Percentiles rank a stretch among this genome's conserved stretches.
Evolutionary conservation across 2,797 vertebrate species (phyloP).

Genomic region (Amblyopsis hoosieri): DNA sequence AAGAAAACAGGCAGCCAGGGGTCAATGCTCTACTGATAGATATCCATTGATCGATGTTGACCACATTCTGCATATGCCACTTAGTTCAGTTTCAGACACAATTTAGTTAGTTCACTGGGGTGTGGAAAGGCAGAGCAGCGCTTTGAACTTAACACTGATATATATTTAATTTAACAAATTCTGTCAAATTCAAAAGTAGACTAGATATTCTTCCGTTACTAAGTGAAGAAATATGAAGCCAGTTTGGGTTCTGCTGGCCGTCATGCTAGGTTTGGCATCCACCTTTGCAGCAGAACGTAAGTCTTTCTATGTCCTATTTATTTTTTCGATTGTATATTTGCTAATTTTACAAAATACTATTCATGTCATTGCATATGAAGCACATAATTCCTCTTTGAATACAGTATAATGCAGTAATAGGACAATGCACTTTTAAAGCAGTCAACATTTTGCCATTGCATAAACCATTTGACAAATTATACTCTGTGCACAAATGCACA

Average conservation of each 20-base stretch:
- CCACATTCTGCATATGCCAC: constrained; percentile 32
- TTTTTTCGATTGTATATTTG: not conserved
- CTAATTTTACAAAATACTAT: not conserved
- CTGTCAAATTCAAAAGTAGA: not conserved
- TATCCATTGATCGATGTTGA: constrained; percentile 51
- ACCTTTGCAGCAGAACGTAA: constrained; percentile 74
- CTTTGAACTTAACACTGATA: not conserved
- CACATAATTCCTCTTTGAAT: not conserved
- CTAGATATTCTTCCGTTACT: constrained; percentile 6
- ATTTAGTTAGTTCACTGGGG: constrained; percentile 5
- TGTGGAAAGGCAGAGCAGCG: constrained; percentile 7
- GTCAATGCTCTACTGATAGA: constrained; percentile 53
- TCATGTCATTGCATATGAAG: not conserved
- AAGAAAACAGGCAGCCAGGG: constrained; percentile 22
- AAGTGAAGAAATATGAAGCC: constrained; percentile 57
- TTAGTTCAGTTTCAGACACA: constrained; percentile 23
- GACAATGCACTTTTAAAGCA: no score
- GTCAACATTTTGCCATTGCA: no score
- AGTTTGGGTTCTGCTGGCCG: constrained; percentile 56
- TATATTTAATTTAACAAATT: constrained; percentile 7
- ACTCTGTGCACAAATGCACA: no score
- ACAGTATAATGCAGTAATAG: no score
- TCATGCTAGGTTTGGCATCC: constrained; percentile 48
- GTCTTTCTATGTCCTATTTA: not conserved
- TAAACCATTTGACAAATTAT: no score